phyloP scores from a whole-genome alignment of 2,797 vertebrate genomes.

The Falco novaeseelandiae region DNA sequence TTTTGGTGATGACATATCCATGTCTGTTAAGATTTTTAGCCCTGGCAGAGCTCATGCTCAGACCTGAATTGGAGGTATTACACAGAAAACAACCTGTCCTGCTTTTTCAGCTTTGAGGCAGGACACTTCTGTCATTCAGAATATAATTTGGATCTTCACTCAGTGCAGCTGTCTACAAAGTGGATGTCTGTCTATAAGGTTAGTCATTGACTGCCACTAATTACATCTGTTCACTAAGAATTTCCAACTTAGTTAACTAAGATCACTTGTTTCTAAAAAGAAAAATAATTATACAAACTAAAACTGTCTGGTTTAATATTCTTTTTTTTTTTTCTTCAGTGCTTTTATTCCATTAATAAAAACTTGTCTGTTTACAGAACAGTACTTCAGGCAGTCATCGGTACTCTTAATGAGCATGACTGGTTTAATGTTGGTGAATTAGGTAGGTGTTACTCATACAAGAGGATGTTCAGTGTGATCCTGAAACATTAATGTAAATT shows the following conservation, averaged over 20 bases:
- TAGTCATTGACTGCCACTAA: neutral
- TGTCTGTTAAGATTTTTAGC: neutral
- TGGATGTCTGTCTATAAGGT: neutral
- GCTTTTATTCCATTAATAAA: neutral
- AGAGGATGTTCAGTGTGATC: neutral
- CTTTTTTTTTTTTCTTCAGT: neutral
- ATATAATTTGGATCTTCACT: neutral
- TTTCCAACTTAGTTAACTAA: neutral
- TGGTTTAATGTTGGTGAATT: neutral
- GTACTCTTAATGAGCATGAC: neutral
- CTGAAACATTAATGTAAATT: neutral
- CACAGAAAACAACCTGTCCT: neutral
- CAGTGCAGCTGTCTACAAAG: neutral
- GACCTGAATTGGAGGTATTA: neutral
- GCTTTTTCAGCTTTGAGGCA: neutral
- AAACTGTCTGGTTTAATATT: fast-evolving
- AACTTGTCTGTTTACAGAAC: neutral
- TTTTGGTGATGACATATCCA: neutral
- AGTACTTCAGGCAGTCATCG: neutral
- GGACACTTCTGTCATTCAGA: neutral
- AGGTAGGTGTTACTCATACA: neutral
- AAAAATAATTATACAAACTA: neutral
- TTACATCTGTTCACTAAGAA: neutral
- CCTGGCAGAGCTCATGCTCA: neutral
- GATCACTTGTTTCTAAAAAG: neutral